These are phyloP conservation scores for Triplophysa siluroides DNA, from an alignment of 2,113 vertebrate species.

Conservation along the genomic window DNA sequence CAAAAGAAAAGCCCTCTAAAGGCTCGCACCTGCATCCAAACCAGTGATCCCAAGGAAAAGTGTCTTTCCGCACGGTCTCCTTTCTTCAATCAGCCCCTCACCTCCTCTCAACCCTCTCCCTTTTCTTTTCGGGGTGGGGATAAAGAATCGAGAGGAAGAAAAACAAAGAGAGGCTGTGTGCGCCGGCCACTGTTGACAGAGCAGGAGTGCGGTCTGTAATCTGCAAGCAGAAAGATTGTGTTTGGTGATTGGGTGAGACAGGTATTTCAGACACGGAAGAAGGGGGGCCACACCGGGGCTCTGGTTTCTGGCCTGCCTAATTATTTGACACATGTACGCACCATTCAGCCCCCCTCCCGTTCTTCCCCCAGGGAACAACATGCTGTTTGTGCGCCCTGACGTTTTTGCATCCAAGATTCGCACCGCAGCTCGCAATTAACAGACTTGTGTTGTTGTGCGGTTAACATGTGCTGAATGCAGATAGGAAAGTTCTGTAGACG, in stretches of 20 bases:
- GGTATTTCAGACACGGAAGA: conserved; percentile 66
- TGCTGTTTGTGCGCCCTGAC: conserved; percentile 70
- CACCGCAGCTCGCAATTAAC: conserved; percentile 70
- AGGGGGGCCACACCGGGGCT: conserved; percentile 38
- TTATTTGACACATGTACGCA: conserved; percentile 74
- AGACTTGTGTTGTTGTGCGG: conserved; percentile 76
- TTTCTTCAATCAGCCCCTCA: conserved; percentile 38
- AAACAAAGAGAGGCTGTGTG: conserved; percentile 56
- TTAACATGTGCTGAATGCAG: conserved; percentile 78
- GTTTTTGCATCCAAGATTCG: conserved; percentile 68
- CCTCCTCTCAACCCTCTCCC: conserved; percentile 27
- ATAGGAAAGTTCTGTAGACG: conserved; percentile 72
- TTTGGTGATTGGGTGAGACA: conserved; percentile 59
- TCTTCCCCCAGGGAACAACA: conserved; percentile 68
- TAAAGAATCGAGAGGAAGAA: conserved; percentile 20
- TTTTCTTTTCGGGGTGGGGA: conserved; percentile 12
- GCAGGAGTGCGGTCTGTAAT: conserved; percentile 46
- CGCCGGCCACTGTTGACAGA: conserved; percentile 48
- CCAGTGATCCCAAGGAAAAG: conserved; percentile 42
- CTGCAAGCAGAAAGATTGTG: conserved; percentile 50
- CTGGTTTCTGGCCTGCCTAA: conserved; percentile 64
- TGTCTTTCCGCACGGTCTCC: conserved; percentile 45
- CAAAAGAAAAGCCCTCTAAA: conserved; percentile 51
- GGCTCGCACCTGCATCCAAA: conserved; percentile 58
- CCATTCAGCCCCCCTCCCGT: conserved; percentile 61